Percentiles rank a stretch among this genome's conserved stretches.
These are phyloP conservation scores for Channa argus DNA, from an alignment of 2,113 vertebrate species.

Conservation along the genomic window DNA sequence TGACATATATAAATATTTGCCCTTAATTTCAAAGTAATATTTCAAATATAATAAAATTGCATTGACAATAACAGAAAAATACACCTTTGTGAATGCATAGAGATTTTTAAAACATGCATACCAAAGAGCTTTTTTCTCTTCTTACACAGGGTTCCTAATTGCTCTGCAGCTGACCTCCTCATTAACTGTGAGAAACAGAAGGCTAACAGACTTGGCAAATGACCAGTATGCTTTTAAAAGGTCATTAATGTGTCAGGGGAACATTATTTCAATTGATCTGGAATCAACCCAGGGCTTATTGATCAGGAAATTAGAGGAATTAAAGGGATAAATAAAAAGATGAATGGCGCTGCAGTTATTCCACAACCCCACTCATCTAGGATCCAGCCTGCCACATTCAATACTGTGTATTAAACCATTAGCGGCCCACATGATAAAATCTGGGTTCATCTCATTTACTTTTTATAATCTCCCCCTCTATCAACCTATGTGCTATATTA, in stretches of 20 bases:
- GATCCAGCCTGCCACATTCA: conserved; percentile 19
- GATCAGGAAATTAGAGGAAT: conserved; percentile 48
- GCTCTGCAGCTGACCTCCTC: conserved; percentile 15
- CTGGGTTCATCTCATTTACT: conserved; percentile 8
- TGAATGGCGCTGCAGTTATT: conserved; percentile 19
- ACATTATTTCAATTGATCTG: conserved; percentile 61
- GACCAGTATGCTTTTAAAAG: conserved; percentile 37
- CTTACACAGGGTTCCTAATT: neutral
- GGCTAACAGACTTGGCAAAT: conserved; percentile 12
- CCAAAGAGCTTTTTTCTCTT: neutral
- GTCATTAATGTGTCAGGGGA: conserved; percentile 38
- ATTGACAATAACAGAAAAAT: neutral
- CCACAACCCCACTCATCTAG: conserved; percentile 25
- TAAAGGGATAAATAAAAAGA: conserved; percentile 33
- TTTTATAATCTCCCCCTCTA: neutral
- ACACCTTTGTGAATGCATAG: neutral
- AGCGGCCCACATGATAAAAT: conserved; percentile 6
- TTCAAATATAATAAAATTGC: neutral
- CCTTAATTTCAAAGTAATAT: too few relatives aligned
- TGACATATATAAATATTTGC: too few relatives aligned
- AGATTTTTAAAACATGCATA: neutral
- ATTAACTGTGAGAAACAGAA: neutral
- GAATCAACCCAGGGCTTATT: conserved; percentile 34
- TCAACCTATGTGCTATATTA: conserved; percentile 44
- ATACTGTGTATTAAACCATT: conserved; percentile 14